phyloP scores from a whole-genome alignment of 2,113 vertebrate species.

The Ammospiza nelsoni region DNA sequence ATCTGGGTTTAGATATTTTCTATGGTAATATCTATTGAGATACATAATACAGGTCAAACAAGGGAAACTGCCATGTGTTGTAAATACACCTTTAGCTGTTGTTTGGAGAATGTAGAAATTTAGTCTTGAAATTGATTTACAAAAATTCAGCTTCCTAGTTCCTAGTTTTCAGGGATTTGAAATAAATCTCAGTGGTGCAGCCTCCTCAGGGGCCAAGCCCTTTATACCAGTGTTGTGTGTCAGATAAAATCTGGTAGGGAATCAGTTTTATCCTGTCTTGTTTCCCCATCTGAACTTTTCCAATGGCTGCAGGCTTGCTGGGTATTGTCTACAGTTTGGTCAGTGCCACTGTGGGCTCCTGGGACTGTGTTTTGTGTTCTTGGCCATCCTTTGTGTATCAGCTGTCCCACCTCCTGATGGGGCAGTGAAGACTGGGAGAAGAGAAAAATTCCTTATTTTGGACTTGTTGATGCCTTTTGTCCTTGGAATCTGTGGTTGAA shows the following conservation, averaged over 20 bases:
- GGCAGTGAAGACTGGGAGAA: background rate
- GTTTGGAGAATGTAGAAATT: background rate
- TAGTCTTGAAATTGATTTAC: background rate
- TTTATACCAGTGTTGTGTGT: background rate
- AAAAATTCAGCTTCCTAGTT: background rate
- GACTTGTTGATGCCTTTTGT: background rate
- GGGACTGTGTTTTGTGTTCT: background rate
- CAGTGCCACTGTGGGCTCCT: background rate
- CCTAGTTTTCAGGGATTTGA: background rate
- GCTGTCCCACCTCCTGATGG: background rate
- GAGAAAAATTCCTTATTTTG: background rate
- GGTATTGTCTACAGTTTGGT: rapidly evolving
- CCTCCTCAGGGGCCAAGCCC: background rate
- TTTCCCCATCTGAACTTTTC: background rate
- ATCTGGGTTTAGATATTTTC: background rate
- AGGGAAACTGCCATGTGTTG: background rate
- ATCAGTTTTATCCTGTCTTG: background rate
- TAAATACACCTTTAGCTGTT: background rate
- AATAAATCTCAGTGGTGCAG: background rate
- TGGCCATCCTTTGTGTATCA: background rate
- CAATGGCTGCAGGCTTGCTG: background rate
- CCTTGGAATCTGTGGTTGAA: background rate
- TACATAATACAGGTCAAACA: background rate
- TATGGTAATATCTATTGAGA: background rate
- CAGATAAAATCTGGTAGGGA: rapidly evolving